Evolutionary conservation across 2,113 vertebrate species (phyloP).

Genomic region (Chamaea fasciata): DNA sequence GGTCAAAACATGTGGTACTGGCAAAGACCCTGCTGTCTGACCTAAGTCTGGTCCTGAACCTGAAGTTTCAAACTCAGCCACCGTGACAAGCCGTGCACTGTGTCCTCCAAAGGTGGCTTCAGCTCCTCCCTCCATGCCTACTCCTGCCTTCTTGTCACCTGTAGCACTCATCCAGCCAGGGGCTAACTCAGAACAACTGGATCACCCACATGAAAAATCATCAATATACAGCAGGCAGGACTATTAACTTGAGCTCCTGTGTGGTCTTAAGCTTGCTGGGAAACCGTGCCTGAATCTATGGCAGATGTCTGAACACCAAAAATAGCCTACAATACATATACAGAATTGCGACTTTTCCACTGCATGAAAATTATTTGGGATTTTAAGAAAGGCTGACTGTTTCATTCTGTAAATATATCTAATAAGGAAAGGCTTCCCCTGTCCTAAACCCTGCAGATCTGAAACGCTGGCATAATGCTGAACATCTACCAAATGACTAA

Average conservation of each 20-base stretch:
- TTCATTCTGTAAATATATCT: neutral
- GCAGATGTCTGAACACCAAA: neutral
- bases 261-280: neutral
- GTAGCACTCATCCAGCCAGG: neutral
- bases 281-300: neutral
- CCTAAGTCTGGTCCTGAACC: neutral
- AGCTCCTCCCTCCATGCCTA: neutral
- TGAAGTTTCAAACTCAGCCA: neutral
- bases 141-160: neutral
- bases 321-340: neutral
- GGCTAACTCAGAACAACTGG: neutral
- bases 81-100: accelerated
- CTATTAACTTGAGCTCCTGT: neutral
- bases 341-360: neutral
- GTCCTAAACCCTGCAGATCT: neutral
- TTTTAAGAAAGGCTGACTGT: neutral
- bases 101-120: accelerated
- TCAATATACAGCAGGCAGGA: neutral
- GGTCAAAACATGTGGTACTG: neutral
- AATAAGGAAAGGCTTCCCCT: neutral
- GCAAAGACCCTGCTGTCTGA: neutral
- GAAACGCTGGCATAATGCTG: neutral
- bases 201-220: neutral
- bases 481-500: neutral
- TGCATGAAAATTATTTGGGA: neutral